Evolutionary conservation across 2,113 vertebrate species (phyloP).

Genomic region (Callithrix jacchus): DNA sequence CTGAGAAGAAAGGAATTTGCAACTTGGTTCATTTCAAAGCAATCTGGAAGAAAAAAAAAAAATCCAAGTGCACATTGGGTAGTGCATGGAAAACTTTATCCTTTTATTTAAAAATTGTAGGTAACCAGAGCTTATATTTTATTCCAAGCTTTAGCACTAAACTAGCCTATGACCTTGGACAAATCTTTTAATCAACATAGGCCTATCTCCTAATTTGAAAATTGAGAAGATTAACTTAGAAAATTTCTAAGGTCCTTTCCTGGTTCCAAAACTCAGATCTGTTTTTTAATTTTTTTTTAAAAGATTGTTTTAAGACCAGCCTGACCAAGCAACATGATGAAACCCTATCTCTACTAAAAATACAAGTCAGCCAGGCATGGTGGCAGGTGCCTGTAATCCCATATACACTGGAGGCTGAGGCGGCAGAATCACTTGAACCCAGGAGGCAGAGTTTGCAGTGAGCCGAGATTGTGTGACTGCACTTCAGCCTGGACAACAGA

Average conservation of each 20-base stretch:
- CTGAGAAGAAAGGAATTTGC: slow-evolving; percentile 76
- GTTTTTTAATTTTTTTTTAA: slow-evolving; percentile 2
- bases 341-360: too few species aligned
- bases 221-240: not conserved
- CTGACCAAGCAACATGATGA: too few species aligned
- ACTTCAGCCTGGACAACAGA: too few species aligned
- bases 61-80: slow-evolving; percentile 71
- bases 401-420: too few species aligned
- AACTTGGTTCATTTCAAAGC: slow-evolving; percentile 81
- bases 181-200: slow-evolving; percentile 28
- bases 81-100: slow-evolving; percentile 50
- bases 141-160: slow-evolving; percentile 11
- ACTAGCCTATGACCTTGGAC: slow-evolving; percentile 14
- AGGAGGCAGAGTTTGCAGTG: too few species aligned
- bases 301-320: not conserved
- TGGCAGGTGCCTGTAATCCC: too few species aligned
- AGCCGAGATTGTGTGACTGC: too few species aligned
- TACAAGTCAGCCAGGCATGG: too few species aligned
- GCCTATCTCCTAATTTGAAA: not conserved
- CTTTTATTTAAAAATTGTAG: slow-evolving; percentile 45
- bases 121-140: slow-evolving; percentile 31
- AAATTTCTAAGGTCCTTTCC: slow-evolving; percentile 5
- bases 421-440: too few species aligned
- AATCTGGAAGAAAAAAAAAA: slow-evolving; percentile 75
- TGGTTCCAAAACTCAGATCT: not conserved